These are phyloP conservation scores for Prionailurus bengalensis DNA, from an alignment of 2,113 vertebrate genomes.

Conservation along the genomic window DNA sequence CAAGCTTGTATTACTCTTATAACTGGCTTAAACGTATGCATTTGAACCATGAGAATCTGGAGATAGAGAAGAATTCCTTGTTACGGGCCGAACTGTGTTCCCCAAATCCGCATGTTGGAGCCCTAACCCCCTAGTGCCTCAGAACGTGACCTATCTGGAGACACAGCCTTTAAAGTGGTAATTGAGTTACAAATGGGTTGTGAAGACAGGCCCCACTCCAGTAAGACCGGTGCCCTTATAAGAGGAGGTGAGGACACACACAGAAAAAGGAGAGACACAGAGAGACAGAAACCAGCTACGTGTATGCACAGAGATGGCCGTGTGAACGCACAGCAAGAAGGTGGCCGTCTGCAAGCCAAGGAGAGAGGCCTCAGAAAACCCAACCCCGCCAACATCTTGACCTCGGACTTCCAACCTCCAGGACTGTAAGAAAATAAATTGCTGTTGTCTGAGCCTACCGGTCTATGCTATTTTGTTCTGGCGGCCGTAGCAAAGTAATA, in stretches of 20 bases:
- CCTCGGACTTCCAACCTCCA: background rate
- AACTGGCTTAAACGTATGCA: background rate
- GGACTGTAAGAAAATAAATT: background rate
- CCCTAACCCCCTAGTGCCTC: background rate
- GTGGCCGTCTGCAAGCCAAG: background rate
- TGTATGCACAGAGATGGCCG: fast-evolving
- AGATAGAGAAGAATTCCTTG: background rate
- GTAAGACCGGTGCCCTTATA: background rate
- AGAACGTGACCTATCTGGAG: background rate
- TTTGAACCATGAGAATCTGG: background rate
- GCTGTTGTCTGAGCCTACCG: background rate
- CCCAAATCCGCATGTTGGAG: background rate
- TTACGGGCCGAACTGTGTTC: too few relatives aligned
- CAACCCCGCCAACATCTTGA: too few relatives aligned
- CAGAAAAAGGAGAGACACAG: background rate
- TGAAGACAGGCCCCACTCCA: background rate
- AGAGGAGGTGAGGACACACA: background rate
- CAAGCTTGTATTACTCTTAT: background rate
- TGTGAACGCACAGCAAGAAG: background rate
- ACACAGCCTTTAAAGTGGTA: background rate
- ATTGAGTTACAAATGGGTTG: background rate
- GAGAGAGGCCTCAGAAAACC: background rate
- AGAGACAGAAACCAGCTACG: fast-evolving
- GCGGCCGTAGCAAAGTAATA: background rate
- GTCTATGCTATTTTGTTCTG: background rate